These are phyloP conservation scores for Pomatostomus ruficeps DNA, from an alignment of 2,113 vertebrate genomes.

Conservation along the genomic window DNA sequence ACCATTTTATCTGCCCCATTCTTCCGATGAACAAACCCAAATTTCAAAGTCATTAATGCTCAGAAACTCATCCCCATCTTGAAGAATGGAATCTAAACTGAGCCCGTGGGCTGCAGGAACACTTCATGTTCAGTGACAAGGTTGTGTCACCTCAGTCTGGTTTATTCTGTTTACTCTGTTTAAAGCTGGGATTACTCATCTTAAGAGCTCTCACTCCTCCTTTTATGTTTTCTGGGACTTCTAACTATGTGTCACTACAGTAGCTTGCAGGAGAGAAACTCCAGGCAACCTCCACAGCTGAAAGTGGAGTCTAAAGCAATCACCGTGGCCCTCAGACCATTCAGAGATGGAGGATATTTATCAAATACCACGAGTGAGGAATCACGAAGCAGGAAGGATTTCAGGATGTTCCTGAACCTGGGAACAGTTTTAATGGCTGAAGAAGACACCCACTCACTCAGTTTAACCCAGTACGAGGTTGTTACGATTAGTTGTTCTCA, in stretches of 20 bases:
- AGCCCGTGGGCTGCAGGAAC: neutral
- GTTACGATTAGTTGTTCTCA: neutral
- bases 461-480: neutral
- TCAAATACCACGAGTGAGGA: neutral
- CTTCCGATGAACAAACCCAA: neutral
- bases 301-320: neutral
- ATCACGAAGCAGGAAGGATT: neutral
- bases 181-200: neutral
- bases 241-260: neutral
- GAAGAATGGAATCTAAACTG: neutral
- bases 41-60: neutral
- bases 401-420: neutral
- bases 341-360: neutral
- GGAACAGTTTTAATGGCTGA: neutral
- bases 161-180: neutral
- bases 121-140: neutral
- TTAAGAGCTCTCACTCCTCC: neutral
- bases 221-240: neutral
- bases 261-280: neutral
- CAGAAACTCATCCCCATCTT: neutral
- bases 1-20: neutral
- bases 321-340: neutral
- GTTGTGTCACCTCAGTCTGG: fast-evolving
- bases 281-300: neutral
- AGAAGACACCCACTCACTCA: neutral